A percentile compares a stretch with the other conserved stretches of the same genome.
Evolutionary conservation across 2,888 invertebrate genomes (phyloP).

Genomic region (Archaeoteleia sp.): DNA sequence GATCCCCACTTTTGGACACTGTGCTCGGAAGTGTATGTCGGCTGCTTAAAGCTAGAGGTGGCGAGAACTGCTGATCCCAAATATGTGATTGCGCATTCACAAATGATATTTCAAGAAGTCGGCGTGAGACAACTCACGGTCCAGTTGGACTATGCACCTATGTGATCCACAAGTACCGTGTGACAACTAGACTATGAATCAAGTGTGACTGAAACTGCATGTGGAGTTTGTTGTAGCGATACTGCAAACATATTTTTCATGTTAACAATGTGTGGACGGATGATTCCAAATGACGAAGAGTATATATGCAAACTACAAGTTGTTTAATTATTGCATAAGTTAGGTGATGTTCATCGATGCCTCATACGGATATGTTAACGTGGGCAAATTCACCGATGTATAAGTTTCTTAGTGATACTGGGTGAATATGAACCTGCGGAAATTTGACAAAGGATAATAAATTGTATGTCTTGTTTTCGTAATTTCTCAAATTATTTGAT

Average conservation of each 20-base stretch:
- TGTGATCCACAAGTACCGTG: conserved; percentile 33
- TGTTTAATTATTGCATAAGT: conserved; percentile 16
- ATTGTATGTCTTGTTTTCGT: no score
- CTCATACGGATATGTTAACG: no score
- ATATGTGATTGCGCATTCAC: conserved; percentile 93
- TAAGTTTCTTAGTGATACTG: no score
- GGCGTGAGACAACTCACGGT: conserved; percentile 94
- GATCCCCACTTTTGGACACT: conserved; percentile 99
- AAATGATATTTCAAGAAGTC: conserved; percentile 94
- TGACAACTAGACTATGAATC: conserved; percentile 22
- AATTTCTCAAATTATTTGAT: no score
- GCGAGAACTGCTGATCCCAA: conserved; percentile 93
- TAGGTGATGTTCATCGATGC: no score
- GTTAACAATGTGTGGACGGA: conserved; percentile 15
- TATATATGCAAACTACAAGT: conserved; percentile 24
- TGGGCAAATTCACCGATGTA: no score
- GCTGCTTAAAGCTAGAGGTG: conserved; percentile 96
- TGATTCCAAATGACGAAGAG: conserved; percentile 12
- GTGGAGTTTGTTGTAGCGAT: no score
- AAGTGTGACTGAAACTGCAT: neutral
- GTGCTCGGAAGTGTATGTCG: conserved; percentile 94
- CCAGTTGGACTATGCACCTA: conserved; percentile 91
- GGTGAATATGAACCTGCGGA: no score
- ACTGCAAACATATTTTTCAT: conserved; percentile 34
- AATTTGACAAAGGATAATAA: no score